Conservation (phyloP, 2,888 invertebrate species). For the Andrena camellia region DNA sequence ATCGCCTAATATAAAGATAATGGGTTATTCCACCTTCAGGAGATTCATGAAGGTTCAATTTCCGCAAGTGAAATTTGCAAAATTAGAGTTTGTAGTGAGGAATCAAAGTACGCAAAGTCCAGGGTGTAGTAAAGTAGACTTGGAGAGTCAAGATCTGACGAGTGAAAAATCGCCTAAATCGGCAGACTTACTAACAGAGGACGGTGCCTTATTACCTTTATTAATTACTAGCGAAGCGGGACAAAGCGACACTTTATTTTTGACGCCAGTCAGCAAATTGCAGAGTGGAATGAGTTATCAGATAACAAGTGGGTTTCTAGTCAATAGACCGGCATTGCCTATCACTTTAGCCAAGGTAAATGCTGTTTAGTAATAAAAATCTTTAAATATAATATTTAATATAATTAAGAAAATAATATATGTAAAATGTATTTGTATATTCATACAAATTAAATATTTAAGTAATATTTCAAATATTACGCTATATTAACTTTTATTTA, state of each 20-base stretch:
- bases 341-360: slow-evolving; percentile 54
- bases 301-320: slow-evolving; percentile 74
- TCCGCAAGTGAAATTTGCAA: slow-evolving; percentile 90
- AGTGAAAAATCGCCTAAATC: slow-evolving; percentile 52
- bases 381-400: slow-evolving; percentile 38
- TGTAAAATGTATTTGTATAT: slow-evolving; percentile 20
- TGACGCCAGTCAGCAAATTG: slow-evolving; percentile 78
- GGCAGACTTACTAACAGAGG: slow-evolving; percentile 64
- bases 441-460: slow-evolving; percentile 25
- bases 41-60: slow-evolving; percentile 94
- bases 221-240: slow-evolving; percentile 74
- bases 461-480: slow-evolving; percentile 23
- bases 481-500: slow-evolving; percentile 9
- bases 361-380: slow-evolving; percentile 36
- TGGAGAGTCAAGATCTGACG: slow-evolving; percentile 52
- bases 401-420: slow-evolving; percentile 40
- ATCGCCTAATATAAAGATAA: slow-evolving; percentile 90
- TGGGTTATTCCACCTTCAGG: slow-evolving; percentile 93
- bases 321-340: slow-evolving; percentile 65
- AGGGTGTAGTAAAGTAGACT: slow-evolving; percentile 56
- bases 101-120: slow-evolving; percentile 64
- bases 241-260: slow-evolving; percentile 75
- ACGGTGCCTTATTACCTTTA: slow-evolving; percentile 74
- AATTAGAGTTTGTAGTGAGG: slow-evolving; percentile 85
- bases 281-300: slow-evolving; percentile 76